Evolutionary conservation across 2,797 vertebrate genomes (phyloP).

Genomic region (Atherinosoma microstoma): DNA sequence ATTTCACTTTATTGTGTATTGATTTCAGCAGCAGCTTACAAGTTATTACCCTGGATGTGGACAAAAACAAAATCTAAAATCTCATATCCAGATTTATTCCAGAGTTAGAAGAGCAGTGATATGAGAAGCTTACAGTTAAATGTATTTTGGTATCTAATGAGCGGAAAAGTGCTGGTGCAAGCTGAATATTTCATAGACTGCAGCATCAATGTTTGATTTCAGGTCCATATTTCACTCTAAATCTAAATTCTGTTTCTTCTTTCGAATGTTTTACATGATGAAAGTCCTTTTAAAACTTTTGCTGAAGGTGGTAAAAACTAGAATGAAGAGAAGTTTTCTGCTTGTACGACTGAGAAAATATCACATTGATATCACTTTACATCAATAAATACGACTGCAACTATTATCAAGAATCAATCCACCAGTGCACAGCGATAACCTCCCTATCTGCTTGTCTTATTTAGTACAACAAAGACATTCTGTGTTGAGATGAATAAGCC

Average conservation of each 20-base stretch:
- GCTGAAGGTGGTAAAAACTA: not conserved
- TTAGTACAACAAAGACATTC: slow-evolving; percentile 37
- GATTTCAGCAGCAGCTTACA: not conserved
- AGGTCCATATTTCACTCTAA: not conserved
- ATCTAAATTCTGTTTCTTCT: slow-evolving; percentile 1
- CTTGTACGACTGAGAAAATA: not conserved
- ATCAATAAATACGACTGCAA: not conserved
- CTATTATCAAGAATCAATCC: slow-evolving; percentile 45
- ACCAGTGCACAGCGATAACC: slow-evolving; percentile 14
- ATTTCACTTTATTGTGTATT: not conserved
- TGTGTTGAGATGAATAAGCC: slow-evolving; percentile 37
- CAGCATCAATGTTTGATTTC: not conserved
- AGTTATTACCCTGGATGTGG: not conserved
- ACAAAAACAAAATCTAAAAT: not conserved
- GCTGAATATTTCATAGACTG: not conserved
- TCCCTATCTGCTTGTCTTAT: slow-evolving; percentile 34
- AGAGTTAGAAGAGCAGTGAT: not conserved
- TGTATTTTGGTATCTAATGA: not conserved
- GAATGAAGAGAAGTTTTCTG: not conserved
- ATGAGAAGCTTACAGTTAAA: slow-evolving; percentile 3
- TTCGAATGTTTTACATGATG: not conserved
- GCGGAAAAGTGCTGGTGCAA: not conserved
- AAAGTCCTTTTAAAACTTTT: not conserved
- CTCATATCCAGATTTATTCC: not conserved
- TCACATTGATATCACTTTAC: not conserved